phyloP scores from a whole-genome alignment of 2,113 vertebrate species.

The Nerophis ophidion region DNA sequence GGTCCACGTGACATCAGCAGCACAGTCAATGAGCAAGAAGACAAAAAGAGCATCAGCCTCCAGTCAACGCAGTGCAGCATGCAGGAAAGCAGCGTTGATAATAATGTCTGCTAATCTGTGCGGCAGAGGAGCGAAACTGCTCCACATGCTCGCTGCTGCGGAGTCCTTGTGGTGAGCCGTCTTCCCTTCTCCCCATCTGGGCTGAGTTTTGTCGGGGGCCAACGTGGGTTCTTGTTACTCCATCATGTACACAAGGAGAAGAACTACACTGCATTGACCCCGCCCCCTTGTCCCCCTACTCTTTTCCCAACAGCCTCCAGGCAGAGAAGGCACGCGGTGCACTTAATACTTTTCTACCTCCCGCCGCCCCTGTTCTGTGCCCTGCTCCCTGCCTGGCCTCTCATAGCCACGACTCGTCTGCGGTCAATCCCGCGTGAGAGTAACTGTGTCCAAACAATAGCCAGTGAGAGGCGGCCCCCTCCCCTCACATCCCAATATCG shows the following conservation, averaged over 20 bases:
- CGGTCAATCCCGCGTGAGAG: slow-evolving; percentile 63
- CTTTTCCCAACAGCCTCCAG: slow-evolving; percentile 46
- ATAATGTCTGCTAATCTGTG: slow-evolving; percentile 47
- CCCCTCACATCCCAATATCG: slow-evolving; percentile 20
- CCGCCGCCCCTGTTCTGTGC: slow-evolving; percentile 1
- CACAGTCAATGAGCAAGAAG: too few relatives aligned
- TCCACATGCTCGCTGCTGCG: slow-evolving; percentile 43
- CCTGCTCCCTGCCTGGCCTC: slow-evolving; percentile 39
- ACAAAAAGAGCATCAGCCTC: too few relatives aligned
- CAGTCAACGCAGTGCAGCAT: not conserved
- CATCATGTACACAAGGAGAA: slow-evolving; percentile 39
- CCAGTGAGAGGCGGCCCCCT: slow-evolving; percentile 31
- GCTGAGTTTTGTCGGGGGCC: slow-evolving; percentile 61
- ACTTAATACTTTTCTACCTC: slow-evolving; percentile 16
- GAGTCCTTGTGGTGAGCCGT: slow-evolving; percentile 54
- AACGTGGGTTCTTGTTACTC: slow-evolving; percentile 60
- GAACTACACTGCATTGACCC: slow-evolving; percentile 41
- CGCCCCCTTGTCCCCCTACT: slow-evolving; percentile 35
- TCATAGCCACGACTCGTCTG: slow-evolving; percentile 63
- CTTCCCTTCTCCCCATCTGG: slow-evolving; percentile 62
- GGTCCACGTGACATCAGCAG: too few relatives aligned
- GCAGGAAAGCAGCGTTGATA: slow-evolving; percentile 38
- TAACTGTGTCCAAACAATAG: slow-evolving; percentile 68
- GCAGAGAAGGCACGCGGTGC: slow-evolving; percentile 44
- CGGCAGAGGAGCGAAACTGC: slow-evolving; percentile 31